These are phyloP conservation scores for Eriocheir sinensis DNA, from an alignment of 1,140 invertebrate genomes.

Conservation along the genomic window DNA sequence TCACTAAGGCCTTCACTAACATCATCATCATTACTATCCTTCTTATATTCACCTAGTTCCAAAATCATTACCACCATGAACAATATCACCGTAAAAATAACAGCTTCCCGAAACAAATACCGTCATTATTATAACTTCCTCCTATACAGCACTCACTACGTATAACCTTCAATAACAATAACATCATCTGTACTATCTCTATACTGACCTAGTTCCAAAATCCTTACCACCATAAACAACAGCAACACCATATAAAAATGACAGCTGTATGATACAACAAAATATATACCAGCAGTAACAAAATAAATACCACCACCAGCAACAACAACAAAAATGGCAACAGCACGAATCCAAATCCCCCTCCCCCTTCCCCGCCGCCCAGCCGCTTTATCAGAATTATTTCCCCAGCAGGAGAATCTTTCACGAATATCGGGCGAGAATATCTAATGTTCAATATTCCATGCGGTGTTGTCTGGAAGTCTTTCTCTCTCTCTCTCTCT, in stretches of 20 bases:
- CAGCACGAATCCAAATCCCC: too few relatives aligned
- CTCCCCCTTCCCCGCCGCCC: neutral
- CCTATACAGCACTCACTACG: too few relatives aligned
- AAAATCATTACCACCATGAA: too few relatives aligned
- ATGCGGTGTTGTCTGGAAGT: too few relatives aligned
- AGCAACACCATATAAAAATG: neutral
- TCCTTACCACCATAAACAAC: neutral
- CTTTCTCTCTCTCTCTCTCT: neutral
- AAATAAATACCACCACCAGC: neutral
- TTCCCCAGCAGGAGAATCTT: neutral
- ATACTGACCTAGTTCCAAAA: neutral
- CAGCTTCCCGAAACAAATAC: too few relatives aligned
- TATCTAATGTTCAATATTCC: constrained; percentile 17
- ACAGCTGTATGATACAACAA: too few relatives aligned
- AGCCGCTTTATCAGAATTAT: neutral
- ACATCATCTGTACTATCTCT: neutral
- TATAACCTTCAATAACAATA: too few relatives aligned
- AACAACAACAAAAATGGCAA: too few relatives aligned
- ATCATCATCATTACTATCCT: neutral
- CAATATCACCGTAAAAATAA: too few relatives aligned
- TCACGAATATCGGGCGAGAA: constrained; percentile 12
- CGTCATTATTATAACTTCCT: too few relatives aligned
- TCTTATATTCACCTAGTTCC: neutral
- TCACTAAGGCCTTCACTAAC: too few relatives aligned
- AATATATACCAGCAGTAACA: neutral